Percentiles rank a stretch among this genome's conserved stretches.
These are phyloP conservation scores for Cistogaster globosa DNA, from an alignment of 2,888 invertebrate species.

Conservation along the genomic window DNA sequence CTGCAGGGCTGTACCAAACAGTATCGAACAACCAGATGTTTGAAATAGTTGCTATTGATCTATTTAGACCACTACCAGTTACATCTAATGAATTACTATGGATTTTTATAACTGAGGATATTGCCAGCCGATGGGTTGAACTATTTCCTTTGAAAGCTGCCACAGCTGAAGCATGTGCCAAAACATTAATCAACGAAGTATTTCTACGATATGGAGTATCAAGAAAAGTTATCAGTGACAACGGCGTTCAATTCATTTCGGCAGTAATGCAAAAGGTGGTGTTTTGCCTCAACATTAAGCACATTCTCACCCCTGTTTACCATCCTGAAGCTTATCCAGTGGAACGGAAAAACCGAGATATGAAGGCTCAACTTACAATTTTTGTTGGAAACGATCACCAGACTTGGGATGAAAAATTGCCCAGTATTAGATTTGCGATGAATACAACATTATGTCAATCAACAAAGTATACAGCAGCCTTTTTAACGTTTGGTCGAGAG, in stretches of 20 bases:
- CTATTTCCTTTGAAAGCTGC: slow-evolving; percentile 76
- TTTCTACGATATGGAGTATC: slow-evolving; percentile 77
- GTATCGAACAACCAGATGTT: slow-evolving; percentile 55
- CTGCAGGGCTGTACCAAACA: slow-evolving; percentile 51
- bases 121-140: slow-evolving; percentile 73
- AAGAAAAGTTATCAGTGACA: slow-evolving; percentile 77
- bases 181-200: slow-evolving; percentile 70
- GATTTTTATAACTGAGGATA: slow-evolving; percentile 74
- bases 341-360: slow-evolving; percentile 74
- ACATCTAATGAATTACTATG: slow-evolving; percentile 65
- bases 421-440: slow-evolving; percentile 79
- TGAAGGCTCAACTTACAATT: slow-evolving; percentile 65
- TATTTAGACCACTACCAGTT: slow-evolving; percentile 46
- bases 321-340: too few relatives aligned
- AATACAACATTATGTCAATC: slow-evolving; percentile 76
- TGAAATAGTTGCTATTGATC: slow-evolving; percentile 61
- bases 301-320: slow-evolving; percentile 73
- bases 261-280: slow-evolving; percentile 77
- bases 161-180: slow-evolving; percentile 75
- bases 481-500: slow-evolving; percentile 78
- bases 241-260: slow-evolving; percentile 78
- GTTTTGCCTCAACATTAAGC: slow-evolving; percentile 44
- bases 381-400: slow-evolving; percentile 50
- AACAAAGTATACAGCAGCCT: slow-evolving; percentile 78
- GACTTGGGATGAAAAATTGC: slow-evolving; percentile 71